A percentile compares a stretch with the other conserved stretches of the same genome.
These are phyloP conservation scores for Gymnothorax reevesii DNA, from an alignment of 2,797 vertebrate species.

Conservation along the genomic window DNA sequence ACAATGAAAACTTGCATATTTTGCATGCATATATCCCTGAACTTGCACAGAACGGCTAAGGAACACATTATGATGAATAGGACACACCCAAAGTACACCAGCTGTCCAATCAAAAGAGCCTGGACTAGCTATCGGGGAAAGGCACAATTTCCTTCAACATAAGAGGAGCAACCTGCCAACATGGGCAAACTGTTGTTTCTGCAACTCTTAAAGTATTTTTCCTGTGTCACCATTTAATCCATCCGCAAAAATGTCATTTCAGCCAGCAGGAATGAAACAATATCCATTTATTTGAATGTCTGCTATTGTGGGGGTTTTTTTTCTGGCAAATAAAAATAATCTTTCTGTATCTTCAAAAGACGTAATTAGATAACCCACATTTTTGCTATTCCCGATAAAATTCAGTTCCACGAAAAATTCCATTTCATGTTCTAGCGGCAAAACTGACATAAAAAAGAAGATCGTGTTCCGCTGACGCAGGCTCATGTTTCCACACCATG, in stretches of 20 bases:
- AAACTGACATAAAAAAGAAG: too few relatives aligned
- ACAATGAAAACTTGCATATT: too few relatives aligned
- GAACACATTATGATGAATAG: too few relatives aligned
- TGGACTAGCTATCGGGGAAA: background rate
- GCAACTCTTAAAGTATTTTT: background rate
- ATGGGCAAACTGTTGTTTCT: background rate
- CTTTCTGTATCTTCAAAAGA: background rate
- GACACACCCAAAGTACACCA: too few relatives aligned
- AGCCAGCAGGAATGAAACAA: background rate
- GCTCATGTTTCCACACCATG: too few relatives aligned
- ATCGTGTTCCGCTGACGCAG: too few relatives aligned
- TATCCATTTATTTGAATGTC: background rate
- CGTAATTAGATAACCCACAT: too few relatives aligned
- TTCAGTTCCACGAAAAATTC: too few relatives aligned
- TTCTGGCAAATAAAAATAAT: background rate
- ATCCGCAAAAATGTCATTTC: background rate
- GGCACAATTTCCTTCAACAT: too few relatives aligned
- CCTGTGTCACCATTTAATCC: background rate
- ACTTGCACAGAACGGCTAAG: too few relatives aligned
- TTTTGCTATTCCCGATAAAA: background rate
- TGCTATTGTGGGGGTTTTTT: background rate
- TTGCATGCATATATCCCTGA: too few relatives aligned
- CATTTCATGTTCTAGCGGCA: too few relatives aligned
- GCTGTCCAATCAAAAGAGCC: background rate
- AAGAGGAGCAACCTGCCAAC: background rate